These are phyloP conservation scores for Cotesia congregata DNA, from an alignment of 2,888 invertebrate genomes.

Conservation along the genomic window DNA sequence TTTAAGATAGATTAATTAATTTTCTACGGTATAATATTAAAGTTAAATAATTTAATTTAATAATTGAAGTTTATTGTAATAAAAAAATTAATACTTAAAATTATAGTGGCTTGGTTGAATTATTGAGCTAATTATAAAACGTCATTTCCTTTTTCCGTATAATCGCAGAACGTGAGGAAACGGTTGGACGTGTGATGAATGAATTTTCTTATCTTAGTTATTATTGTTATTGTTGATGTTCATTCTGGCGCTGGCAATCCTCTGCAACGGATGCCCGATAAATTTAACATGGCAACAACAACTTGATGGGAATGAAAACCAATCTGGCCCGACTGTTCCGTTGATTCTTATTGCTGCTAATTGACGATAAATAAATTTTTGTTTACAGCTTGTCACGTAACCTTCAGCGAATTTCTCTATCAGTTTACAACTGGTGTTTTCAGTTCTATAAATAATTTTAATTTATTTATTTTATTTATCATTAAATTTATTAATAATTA, in stretches of 20 bases:
- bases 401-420: constrained; percentile 65
- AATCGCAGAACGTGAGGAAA: neutral
- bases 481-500: neutral
- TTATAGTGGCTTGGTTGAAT: neutral
- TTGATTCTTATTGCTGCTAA: constrained; percentile 72
- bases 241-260: constrained; percentile 43
- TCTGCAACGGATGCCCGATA: constrained; percentile 44
- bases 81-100: neutral
- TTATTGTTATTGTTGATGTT: neutral
- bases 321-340: constrained; percentile 70
- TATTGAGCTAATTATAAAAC: neutral
- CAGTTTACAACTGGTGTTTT: constrained; percentile 62
- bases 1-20: no score
- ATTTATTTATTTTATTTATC: constrained; percentile 16
- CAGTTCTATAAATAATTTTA: constrained; percentile 51
- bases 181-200: neutral
- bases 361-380: constrained; percentile 74
- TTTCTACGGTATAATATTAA: neutral
- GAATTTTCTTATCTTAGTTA: neutral
- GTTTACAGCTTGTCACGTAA: constrained; percentile 73
- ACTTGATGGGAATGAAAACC: constrained; percentile 80
- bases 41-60: neutral
- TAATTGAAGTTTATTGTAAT: neutral
- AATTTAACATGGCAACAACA: constrained; percentile 77
- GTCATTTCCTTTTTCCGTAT: neutral